Conservation (phyloP, 2,113 vertebrate genomes). For the Sakesphorus luctuosus region DNA sequence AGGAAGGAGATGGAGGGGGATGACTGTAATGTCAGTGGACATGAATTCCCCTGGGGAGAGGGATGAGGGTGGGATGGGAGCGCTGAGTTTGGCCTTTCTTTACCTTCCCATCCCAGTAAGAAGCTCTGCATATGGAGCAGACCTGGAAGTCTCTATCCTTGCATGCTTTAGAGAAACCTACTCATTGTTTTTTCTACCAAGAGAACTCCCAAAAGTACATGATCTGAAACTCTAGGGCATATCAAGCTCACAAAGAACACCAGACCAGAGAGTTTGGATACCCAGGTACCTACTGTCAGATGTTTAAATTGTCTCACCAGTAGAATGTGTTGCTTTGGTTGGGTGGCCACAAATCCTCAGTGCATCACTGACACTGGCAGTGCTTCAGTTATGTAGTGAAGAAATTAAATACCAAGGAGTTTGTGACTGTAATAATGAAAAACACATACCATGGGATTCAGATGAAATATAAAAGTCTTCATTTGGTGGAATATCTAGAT, state of each 20-base stretch:
- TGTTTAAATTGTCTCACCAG: background rate
- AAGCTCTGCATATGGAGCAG: background rate
- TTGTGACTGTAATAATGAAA: background rate
- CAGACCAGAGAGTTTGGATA: background rate
- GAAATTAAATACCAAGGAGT: background rate
- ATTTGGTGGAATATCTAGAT: background rate
- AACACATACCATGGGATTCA: background rate
- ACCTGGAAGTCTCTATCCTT: background rate
- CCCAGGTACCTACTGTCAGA: background rate
- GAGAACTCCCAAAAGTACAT: background rate
- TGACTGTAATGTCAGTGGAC: background rate
- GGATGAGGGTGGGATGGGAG: background rate
- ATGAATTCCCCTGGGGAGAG: background rate
- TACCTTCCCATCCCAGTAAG: background rate
- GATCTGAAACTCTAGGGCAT: background rate
- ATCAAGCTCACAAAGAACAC: background rate
- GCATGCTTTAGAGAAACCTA: background rate
- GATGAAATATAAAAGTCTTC: background rate
- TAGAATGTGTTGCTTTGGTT: background rate
- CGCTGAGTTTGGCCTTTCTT: background rate
- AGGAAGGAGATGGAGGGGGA: background rate
- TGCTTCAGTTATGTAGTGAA: background rate
- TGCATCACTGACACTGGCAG: background rate
- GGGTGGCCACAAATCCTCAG: background rate
- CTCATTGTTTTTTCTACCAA: background rate